A percentile compares a stretch with the other conserved stretches of the same genome.
These are phyloP conservation scores for Drosophila algonquin DNA, from an alignment of 2,888 invertebrate genomes.

Conservation along the genomic window DNA sequence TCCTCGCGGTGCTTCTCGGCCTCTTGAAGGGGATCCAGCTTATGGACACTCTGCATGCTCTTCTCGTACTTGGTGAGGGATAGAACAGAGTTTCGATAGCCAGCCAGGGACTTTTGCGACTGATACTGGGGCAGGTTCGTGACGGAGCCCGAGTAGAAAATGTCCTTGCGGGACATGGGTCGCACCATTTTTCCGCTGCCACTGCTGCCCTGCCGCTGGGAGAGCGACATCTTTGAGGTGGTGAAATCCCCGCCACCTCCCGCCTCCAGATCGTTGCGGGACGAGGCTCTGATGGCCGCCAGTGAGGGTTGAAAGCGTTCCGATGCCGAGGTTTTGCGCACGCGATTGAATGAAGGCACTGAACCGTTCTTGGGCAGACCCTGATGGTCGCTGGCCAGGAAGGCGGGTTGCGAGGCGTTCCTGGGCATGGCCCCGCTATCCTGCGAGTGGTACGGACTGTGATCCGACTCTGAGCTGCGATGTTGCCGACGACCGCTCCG, in stretches of 20 bases:
- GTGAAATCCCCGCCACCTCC: constrained; percentile 89
- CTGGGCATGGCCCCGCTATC: constrained; percentile 87
- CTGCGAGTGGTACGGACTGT: constrained; percentile 82
- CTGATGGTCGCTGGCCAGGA: constrained; percentile 85
- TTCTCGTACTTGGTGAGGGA: constrained; percentile 91
- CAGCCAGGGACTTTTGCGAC: constrained; percentile 94
- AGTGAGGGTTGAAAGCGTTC: constrained; percentile 93
- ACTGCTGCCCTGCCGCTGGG: constrained; percentile 82
- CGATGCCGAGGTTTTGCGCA: constrained; percentile 92
- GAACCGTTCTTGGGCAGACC: constrained; percentile 92
- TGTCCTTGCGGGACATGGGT: constrained; percentile 97
- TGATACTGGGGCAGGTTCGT: constrained; percentile 96
- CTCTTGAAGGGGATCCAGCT: constrained; percentile 85
- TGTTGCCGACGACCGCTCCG: constrained; percentile 67
- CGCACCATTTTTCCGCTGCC: constrained; percentile 88
- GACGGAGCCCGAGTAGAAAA: constrained; percentile 98
- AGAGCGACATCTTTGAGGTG: constrained; percentile 88
- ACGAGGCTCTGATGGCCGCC: constrained; percentile 91
- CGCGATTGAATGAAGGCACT: constrained; percentile 94
- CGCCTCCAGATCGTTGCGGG: constrained; percentile 90
- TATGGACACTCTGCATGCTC: constrained; percentile 86
- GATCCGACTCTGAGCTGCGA: constrained; percentile 82
- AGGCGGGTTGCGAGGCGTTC: constrained; percentile 94
- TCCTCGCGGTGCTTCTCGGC: constrained; percentile 85
- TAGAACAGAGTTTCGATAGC: constrained; percentile 95